Percentiles rank a stretch among this genome's conserved stretches.
These are phyloP conservation scores for Lissocephala sabroskyi DNA, from an alignment of 2,888 invertebrate genomes.

Conservation along the genomic window DNA sequence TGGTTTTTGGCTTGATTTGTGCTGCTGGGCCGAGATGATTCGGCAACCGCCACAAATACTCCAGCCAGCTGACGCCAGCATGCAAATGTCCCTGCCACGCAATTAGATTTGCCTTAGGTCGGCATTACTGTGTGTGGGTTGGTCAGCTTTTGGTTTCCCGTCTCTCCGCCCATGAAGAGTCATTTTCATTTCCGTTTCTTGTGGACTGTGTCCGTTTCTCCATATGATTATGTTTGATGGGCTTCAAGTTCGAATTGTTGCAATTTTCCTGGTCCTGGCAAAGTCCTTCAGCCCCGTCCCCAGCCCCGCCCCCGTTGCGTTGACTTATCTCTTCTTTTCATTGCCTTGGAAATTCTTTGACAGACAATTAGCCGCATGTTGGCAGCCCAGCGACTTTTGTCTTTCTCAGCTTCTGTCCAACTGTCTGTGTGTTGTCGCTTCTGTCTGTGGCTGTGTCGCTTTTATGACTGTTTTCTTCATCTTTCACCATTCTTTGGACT, in stretches of 20 bases:
- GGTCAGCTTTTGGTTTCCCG: conserved; percentile 25
- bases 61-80: conserved; percentile 56
- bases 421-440: conserved; percentile 12
- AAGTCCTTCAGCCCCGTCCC: too few relatives aligned
- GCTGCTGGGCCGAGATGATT: too few relatives aligned
- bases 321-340: conserved; percentile 56
- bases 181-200: too few relatives aligned
- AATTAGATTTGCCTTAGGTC: conserved; percentile 63
- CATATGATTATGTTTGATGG: too few relatives aligned
- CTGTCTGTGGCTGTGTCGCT: conserved; percentile 19
- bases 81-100: conserved; percentile 60
- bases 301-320: too few relatives aligned
- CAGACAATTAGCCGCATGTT: conserved; percentile 59
- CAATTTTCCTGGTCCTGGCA: too few relatives aligned
- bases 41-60: conserved; percentile 43
- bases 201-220: too few relatives aligned
- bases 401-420: background rate
- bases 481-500: conserved; percentile 46
- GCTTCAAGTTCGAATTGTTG: too few relatives aligned
- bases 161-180: conserved; percentile 10
- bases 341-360: conserved; percentile 46
- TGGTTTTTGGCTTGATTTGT: too few relatives aligned
- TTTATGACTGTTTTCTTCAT: conserved; percentile 45
- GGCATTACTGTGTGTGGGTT: conserved; percentile 52
- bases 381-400: conserved; percentile 38